phyloP scores from a whole-genome alignment of 2,797 vertebrate genomes.

The Danio jaintianensis region DNA sequence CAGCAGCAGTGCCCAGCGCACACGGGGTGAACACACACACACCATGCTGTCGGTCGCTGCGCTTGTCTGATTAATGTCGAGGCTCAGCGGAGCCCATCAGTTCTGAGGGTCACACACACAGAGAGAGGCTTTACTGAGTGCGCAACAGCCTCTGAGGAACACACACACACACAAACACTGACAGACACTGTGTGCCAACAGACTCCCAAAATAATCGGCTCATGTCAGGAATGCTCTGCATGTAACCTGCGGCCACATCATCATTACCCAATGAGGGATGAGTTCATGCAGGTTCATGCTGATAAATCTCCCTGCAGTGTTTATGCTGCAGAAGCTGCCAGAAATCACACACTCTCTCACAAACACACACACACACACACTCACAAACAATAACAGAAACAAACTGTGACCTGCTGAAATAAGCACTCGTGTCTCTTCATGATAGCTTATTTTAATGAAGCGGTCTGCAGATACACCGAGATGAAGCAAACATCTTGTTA shows the following conservation, averaged over 20 bases:
- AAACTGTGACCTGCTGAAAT: too few species aligned
- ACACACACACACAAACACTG: not conserved
- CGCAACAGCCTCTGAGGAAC: constrained; percentile 20
- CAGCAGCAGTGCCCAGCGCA: constrained; percentile 62
- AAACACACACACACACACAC: too few species aligned
- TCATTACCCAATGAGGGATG: not conserved
- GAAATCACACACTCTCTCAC: not conserved
- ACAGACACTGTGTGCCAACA: constrained; percentile 11
- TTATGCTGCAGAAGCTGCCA: not conserved
- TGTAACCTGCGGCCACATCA: not conserved
- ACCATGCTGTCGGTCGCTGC: constrained; percentile 62
- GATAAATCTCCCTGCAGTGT: constrained; percentile 1
- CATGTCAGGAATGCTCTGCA: not conserved
- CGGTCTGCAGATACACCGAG: constrained; percentile 36
- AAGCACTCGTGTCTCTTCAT: not conserved
- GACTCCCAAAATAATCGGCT: constrained; percentile 8
- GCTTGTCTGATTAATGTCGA: not conserved
- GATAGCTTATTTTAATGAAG: constrained; percentile 51
- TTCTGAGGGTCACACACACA: not conserved
- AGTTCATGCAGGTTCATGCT: constrained; percentile 3
- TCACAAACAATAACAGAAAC: not conserved
- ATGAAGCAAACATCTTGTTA: not conserved
- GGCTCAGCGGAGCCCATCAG: constrained; percentile 31
- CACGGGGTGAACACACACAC: constrained; percentile 55
- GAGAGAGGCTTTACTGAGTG: constrained; percentile 34